A percentile compares a stretch with the other conserved stretches of the same genome.
These are phyloP conservation scores for Rhagium mordax DNA, from an alignment of 2,888 invertebrate species.

Conservation along the genomic window DNA sequence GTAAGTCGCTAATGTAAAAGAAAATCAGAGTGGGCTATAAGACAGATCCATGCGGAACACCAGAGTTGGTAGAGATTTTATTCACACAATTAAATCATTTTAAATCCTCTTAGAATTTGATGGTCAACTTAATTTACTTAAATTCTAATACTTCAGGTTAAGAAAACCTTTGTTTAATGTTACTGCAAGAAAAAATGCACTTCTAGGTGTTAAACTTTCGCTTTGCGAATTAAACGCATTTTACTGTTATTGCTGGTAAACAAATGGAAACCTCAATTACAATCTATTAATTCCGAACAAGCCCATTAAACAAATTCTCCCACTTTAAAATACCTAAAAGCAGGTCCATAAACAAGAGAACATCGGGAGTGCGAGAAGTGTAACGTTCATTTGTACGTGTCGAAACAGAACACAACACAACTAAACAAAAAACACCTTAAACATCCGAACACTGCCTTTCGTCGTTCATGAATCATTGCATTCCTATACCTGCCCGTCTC, in stretches of 20 bases:
- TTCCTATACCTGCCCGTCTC: conserved; percentile 60
- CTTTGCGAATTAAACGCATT: conserved; percentile 3
- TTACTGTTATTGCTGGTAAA: conserved; percentile 35
- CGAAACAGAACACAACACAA: conserved; percentile 68
- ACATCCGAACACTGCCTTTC: conserved; percentile 69
- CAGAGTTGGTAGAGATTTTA: too few species aligned
- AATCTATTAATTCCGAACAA: conserved; percentile 50
- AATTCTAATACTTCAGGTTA: too few species aligned
- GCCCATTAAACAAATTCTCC: conserved; percentile 53
- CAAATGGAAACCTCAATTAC: conserved; percentile 51
- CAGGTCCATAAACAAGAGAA: conserved; percentile 64
- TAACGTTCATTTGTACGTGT: conserved; percentile 69
- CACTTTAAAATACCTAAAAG: conserved; percentile 53
- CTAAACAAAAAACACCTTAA: conserved; percentile 65
- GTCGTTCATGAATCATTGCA: conserved; percentile 70
- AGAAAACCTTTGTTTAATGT: too few species aligned
- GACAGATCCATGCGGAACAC: too few species aligned
- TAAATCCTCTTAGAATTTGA: too few species aligned
- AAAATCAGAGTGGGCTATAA: too few species aligned
- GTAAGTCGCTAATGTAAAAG: too few species aligned
- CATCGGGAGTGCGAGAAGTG: conserved; percentile 66
- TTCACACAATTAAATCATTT: too few species aligned
- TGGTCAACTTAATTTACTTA: too few species aligned
- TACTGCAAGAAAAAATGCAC: too few species aligned
- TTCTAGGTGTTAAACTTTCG: neutral